Evolutionary conservation across 2,113 vertebrate genomes (phyloP), one percentile per base, ranked within the genome.

Genomic region (Pluvianellus socialis): DNA sequence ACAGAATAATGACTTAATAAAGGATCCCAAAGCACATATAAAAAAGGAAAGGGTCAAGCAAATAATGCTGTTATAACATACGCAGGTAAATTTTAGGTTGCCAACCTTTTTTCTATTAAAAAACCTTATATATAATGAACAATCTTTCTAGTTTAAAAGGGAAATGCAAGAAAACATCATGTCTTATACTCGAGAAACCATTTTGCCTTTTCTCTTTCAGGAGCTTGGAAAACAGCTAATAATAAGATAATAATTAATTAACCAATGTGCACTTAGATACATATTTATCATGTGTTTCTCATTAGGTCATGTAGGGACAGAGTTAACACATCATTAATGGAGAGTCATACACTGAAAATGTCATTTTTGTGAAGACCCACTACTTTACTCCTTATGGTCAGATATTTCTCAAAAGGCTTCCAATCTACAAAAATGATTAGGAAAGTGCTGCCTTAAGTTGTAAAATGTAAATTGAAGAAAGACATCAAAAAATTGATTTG

Each of bases 1-100:
- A 88, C 66, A 91, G 90, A 89, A 76, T 77, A 75, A 90, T 91
- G 88, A 96, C 80, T 86, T 67, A 96, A 90, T 92, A 96, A 92
- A 97, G 62, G 58, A 90, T 86, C 55, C 35, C 86, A 83, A 90
- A 95, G n/a, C 18, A 79, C 30, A 66, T 42, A 55, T 18, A 27
- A 88, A 70, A 75, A 83, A 85, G 11, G 52, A 67, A 27, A 84
- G 20, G 45, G 8, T 26, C 33, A 55, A 56, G 44, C 14, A 92
- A 77, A 42, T 23, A 58, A 33, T 17, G 15, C 4, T 79, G 30
- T 32, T 86, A 86, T 52, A 93, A 77, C 71, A 53, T 33, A 76
- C 18, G 8, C 12, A 77, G 40, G 28, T 4, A 82, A 66, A 77
- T 66, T 85, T 47, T 68, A 53, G 19, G 17, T 30, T 86, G 71